A percentile compares a stretch with the other conserved stretches of the same genome.
phyloP scores from a whole-genome alignment of 2,113 vertebrate genomes.

The Oceanites oceanicus region DNA sequence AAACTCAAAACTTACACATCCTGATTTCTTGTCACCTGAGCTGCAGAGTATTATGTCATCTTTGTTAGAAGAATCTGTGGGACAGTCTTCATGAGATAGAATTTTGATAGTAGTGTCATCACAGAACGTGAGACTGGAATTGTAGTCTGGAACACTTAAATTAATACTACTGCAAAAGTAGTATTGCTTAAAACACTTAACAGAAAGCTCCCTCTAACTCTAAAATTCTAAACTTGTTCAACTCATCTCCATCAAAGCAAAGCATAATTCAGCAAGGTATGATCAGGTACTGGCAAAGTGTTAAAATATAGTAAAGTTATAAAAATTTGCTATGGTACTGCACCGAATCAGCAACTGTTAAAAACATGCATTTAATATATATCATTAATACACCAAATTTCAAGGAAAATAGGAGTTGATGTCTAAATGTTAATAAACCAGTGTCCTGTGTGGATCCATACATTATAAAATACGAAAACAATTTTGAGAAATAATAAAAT shows the following conservation, averaged over 20 bases:
- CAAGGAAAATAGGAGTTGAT: not conserved
- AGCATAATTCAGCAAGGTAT: not conserved
- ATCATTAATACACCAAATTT: not conserved
- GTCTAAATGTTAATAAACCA: not conserved
- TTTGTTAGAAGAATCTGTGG: not conserved
- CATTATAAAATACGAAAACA: not conserved
- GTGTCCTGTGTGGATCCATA: not conserved
- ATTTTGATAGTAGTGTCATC: not conserved
- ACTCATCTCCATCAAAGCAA: not conserved
- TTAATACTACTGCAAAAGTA: not conserved
- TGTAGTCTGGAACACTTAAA: not conserved
- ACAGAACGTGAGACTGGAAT: not conserved
- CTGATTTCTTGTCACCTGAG: not conserved
- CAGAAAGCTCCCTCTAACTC: not conserved
- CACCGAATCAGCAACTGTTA: not conserved
- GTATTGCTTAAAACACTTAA: not conserved
- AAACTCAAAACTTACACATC: not conserved
- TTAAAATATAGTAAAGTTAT: not conserved
- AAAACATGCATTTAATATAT: not conserved
- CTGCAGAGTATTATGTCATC: accelerated
- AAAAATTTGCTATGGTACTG: not conserved
- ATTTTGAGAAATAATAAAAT: not conserved
- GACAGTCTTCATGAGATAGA: not conserved
- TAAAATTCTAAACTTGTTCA: not conserved
- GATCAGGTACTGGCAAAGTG: not conserved